Evolutionary conservation across 1,140 invertebrate genomes (phyloP).

Genomic region (Zaprionus ornatus): DNA sequence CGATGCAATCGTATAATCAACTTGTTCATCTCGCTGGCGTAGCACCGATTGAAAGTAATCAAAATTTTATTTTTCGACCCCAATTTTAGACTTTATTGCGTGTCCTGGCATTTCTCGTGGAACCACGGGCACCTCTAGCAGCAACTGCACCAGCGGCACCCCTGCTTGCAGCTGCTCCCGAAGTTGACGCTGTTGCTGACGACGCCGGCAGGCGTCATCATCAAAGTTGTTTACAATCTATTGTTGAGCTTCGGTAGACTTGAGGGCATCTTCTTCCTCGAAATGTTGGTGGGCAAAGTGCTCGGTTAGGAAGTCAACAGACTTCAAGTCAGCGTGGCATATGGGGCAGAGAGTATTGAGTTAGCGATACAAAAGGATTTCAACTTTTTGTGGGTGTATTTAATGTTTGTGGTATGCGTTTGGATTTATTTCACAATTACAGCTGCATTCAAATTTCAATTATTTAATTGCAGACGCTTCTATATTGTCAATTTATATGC

Average conservation of each 20-base stretch:
- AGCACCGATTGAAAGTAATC: constrained; percentile 92
- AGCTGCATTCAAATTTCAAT: neutral
- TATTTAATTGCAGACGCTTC: neutral
- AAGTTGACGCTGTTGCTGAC: neutral
- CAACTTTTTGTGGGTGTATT: constrained; percentile 60
- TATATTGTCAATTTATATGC: neutral
- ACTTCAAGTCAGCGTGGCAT: constrained; percentile 94
- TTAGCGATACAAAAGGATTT: constrained; percentile 18
- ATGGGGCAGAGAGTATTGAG: constrained; percentile 93
- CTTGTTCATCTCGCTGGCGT: constrained; percentile 97
- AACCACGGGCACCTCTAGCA: constrained; percentile 24
- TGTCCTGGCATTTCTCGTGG: constrained; percentile 54
- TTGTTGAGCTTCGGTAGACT: constrained; percentile 94
- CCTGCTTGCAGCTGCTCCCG: constrained; percentile 11
- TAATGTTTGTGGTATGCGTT: constrained; percentile 14
- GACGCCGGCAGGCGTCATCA: constrained; percentile 81
- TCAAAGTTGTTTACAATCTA: constrained; percentile 92
- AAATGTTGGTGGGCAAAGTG: constrained; percentile 95
- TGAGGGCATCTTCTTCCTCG: constrained; percentile 95
- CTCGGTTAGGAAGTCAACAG: constrained; percentile 90
- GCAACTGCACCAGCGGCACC: constrained; percentile 12
- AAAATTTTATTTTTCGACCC: constrained; percentile 88
- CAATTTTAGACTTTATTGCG: constrained; percentile 84
- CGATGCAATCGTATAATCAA: constrained; percentile 97
- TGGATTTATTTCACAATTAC: neutral